Evolutionary conservation across 2,797 vertebrate genomes (phyloP).

Genomic region (Heliangelus exortis): DNA sequence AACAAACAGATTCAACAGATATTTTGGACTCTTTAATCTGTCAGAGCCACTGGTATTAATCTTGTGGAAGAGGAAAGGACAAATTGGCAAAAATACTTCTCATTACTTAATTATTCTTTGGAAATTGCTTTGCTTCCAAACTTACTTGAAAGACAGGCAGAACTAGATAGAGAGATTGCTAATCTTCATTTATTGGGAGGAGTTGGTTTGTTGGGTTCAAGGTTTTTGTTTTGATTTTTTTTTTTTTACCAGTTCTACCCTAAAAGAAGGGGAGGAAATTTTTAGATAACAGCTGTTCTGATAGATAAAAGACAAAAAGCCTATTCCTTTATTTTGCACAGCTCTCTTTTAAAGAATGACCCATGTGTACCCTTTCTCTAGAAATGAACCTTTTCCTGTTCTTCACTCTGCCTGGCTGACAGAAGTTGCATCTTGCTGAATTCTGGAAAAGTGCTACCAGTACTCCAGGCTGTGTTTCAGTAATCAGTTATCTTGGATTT

Average conservation of each 20-base stretch:
- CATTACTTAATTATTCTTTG: slow-evolving; percentile 57
- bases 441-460: background rate
- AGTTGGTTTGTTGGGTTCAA: background rate
- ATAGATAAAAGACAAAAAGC: background rate
- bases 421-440: slow-evolving; percentile 22
- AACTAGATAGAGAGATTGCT: background rate
- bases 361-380: background rate
- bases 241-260: background rate
- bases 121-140: slow-evolving; percentile 32
- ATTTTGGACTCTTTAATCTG: background rate
- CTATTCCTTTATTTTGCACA: background rate
- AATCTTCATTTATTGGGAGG: background rate
- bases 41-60: slow-evolving; percentile 19
- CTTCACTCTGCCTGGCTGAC: background rate
- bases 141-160: slow-evolving; percentile 10
- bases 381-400: background rate
- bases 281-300: slow-evolving; percentile 34
- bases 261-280: slow-evolving; percentile 38
- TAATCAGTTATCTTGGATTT: background rate
- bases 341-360: background rate
- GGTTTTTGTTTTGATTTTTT: background rate
- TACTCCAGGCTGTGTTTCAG: background rate
- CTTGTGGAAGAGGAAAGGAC: background rate
- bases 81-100: slow-evolving; percentile 25
- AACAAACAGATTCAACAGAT: background rate